phyloP scores from a whole-genome alignment of 2,888 invertebrate genomes.

The Drosophila atripex region DNA sequence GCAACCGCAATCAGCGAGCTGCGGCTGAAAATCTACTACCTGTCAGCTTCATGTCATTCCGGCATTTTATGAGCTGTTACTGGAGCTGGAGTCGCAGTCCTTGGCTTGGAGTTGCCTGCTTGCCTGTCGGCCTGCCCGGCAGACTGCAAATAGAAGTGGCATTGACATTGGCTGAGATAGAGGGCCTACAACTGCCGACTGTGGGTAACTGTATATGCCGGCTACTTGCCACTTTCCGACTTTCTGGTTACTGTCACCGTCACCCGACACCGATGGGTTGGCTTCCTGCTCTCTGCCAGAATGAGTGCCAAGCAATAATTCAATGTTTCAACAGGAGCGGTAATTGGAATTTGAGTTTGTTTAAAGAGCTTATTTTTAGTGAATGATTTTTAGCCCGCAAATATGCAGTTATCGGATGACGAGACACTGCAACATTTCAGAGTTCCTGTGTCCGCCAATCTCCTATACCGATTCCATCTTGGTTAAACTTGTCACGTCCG shows the following conservation, averaged over 20 bases:
- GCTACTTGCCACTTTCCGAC: constrained; percentile 19
- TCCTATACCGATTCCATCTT: not conserved
- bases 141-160: constrained; percentile 35
- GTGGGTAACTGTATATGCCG: constrained; percentile 27
- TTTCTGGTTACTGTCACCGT: constrained; percentile 43
- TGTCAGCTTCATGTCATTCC: constrained; percentile 75
- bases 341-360: not conserved
- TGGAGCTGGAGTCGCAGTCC: constrained; percentile 28
- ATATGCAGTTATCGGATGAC: not conserved
- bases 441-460: not conserved
- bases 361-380: not conserved
- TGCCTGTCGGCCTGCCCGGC: not conserved
- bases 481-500: constrained; percentile 18
- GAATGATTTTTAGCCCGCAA: not conserved
- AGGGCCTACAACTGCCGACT: constrained; percentile 11
- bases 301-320: constrained; percentile 36
- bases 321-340: constrained; percentile 8
- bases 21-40: constrained; percentile 65
- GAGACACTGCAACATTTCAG: not conserved
- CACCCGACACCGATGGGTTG: constrained; percentile 27
- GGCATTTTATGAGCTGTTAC: constrained; percentile 73
- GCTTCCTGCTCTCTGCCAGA: constrained; percentile 13
- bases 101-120: constrained; percentile 5
- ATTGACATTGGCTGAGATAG: constrained; percentile 31
- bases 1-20: constrained; percentile 64